Evolutionary conservation across 1,140 invertebrate genomes (phyloP).

Genomic region (Drosophila ananassae): DNA sequence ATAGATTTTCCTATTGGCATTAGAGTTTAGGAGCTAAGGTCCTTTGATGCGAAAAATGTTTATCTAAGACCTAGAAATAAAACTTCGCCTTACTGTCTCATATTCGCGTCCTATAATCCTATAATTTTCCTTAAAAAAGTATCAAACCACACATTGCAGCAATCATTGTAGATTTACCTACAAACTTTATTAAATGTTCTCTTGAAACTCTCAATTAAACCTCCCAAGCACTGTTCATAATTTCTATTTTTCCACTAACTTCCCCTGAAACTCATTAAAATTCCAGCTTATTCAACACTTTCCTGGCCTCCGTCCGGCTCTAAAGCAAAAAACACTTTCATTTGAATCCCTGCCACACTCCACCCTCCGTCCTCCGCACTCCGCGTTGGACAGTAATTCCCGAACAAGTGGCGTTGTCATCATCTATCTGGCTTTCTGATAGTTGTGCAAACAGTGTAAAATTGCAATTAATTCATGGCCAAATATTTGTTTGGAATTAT

Average conservation of each 20-base stretch:
- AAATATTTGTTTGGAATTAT: slow-evolving; percentile 46
- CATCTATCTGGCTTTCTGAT: slow-evolving; percentile 40
- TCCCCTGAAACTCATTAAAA: background rate
- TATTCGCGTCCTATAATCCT: too few relatives aligned
- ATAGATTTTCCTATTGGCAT: too few relatives aligned
- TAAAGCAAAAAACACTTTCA: background rate
- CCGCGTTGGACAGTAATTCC: background rate
- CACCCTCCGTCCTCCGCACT: too few relatives aligned
- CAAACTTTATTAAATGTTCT: too few relatives aligned
- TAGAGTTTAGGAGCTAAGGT: too few relatives aligned
- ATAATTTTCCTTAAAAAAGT: too few relatives aligned
- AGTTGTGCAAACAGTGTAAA: slow-evolving; percentile 37
- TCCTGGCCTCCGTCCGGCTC: background rate
- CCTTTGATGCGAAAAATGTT: too few relatives aligned
- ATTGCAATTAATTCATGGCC: slow-evolving; percentile 51
- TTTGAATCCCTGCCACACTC: background rate
- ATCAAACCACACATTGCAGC: too few relatives aligned
- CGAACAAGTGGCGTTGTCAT: slow-evolving; percentile 22
- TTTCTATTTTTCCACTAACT: background rate
- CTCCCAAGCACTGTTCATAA: background rate
- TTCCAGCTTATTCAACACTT: slow-evolving; percentile 1
- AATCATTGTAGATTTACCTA: too few relatives aligned
- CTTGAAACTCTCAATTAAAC: background rate
- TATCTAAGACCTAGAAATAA: too few relatives aligned
- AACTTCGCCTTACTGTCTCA: too few relatives aligned